phyloP scores from a whole-genome alignment of 1,140 invertebrate species.

The Philotrypesis tridentata region DNA sequence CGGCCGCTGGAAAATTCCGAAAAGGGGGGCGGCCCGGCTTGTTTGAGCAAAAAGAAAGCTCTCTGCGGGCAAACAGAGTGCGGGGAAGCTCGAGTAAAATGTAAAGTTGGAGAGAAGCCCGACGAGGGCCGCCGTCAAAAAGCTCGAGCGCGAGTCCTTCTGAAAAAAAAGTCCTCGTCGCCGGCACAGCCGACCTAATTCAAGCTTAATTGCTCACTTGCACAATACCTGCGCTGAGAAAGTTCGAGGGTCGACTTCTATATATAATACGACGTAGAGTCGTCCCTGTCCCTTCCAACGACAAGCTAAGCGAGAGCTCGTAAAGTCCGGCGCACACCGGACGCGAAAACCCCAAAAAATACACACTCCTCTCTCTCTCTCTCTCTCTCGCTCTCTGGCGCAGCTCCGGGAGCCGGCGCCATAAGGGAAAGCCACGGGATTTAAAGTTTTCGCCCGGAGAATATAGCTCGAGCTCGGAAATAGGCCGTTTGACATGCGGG shows the following conservation, averaged over 20 bases:
- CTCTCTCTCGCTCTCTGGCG: background rate
- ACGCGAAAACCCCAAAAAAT: constrained; percentile 2
- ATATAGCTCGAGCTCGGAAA: constrained; percentile 45
- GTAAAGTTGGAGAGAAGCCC: background rate
- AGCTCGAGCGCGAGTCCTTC: background rate
- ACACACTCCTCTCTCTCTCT: background rate
- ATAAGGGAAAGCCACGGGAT: constrained; percentile 18
- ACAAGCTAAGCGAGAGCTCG: background rate
- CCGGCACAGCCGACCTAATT: constrained; percentile 26
- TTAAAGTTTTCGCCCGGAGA: constrained; percentile 37
- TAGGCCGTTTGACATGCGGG: constrained; percentile 65
- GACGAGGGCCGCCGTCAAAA: background rate
- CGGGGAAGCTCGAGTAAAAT: background rate
- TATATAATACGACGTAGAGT: too few relatives aligned
- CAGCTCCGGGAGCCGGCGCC: background rate
- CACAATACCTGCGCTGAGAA: constrained; percentile 1
- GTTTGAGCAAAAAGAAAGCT: too few relatives aligned
- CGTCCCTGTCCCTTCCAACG: background rate
- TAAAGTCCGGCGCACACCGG: constrained; percentile 11
- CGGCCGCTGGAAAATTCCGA: too few relatives aligned
- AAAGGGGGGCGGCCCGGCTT: too few relatives aligned
- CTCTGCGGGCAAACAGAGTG: background rate
- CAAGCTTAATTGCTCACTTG: constrained; percentile 30
- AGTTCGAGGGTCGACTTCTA: background rate
- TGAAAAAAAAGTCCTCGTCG: background rate